Conservation (phyloP, 2,797 vertebrate genomes). For the Tauraco hartlaubi region DNA sequence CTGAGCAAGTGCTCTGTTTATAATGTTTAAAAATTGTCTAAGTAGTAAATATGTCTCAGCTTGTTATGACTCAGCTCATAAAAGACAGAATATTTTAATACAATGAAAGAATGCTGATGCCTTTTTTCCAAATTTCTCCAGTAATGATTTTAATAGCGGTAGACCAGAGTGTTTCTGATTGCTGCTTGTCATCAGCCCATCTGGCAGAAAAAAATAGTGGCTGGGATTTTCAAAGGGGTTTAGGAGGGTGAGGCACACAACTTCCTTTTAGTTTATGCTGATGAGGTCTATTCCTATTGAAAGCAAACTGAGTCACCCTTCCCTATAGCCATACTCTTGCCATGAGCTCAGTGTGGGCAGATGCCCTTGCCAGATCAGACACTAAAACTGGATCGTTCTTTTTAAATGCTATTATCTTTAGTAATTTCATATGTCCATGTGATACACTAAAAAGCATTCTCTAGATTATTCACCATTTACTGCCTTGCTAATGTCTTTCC, state of each 20-base stretch:
- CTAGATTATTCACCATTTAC: not conserved
- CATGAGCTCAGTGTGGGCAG: not conserved
- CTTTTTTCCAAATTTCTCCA: conserved; percentile 34
- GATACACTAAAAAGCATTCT: not conserved
- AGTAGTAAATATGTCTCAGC: conserved; percentile 54
- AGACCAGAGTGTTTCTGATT: conserved; percentile 50
- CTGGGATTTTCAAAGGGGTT: conserved; percentile 9
- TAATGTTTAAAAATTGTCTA: conserved; percentile 45
- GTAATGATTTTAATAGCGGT: conserved; percentile 52
- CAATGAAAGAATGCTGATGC: conserved; percentile 43
- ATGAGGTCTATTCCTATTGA: not conserved
- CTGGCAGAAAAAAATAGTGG: conserved; percentile 8
- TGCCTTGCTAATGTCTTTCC: not conserved
- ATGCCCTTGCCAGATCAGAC: not conserved
- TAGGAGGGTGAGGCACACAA: not conserved
- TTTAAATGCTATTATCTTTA: not conserved
- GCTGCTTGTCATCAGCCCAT: conserved; percentile 44
- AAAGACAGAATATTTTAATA: conserved; percentile 47
- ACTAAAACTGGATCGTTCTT: not conserved
- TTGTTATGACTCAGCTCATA: conserved; percentile 61
- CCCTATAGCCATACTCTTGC: not conserved
- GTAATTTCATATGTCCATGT: not conserved
- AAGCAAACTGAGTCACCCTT: not conserved
- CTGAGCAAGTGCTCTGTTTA: conserved; percentile 13
- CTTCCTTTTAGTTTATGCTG: not conserved